Conservation (phyloP, 2,113 vertebrate genomes). For the Myocastor coypus region DNA sequence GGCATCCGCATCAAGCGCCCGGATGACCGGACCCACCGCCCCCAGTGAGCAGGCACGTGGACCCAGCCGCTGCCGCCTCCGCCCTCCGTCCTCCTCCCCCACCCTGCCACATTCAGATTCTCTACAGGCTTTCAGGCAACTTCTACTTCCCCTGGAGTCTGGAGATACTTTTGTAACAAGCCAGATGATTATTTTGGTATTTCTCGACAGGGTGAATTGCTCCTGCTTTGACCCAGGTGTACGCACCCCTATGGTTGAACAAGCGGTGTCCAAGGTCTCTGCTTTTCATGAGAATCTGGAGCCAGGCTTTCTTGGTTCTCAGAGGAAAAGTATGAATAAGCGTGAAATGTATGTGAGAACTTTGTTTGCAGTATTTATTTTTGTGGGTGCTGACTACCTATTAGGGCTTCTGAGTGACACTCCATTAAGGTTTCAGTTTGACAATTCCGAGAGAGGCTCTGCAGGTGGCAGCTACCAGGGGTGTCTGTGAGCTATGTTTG, state of each 20-base stretch:
- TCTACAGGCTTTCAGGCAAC: not conserved
- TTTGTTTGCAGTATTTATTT: conserved; percentile 76
- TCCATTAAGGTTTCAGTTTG: not conserved
- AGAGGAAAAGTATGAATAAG: not conserved
- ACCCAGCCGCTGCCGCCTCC: fast-evolving
- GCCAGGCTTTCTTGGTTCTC: conserved; percentile 22
- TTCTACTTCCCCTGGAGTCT: conserved; percentile 42
- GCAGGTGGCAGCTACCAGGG: not conserved
- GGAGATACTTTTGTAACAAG: conserved; percentile 76
- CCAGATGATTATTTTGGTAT: conserved; percentile 77
- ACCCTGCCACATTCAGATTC: not conserved
- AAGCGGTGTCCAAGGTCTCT: not conserved
- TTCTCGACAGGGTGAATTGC: conserved; percentile 70
- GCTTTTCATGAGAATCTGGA: not conserved
- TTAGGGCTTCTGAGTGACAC: not conserved
- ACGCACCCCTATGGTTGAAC: not conserved
- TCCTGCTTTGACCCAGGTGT: conserved; percentile 58
- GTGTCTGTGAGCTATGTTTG: not conserved
- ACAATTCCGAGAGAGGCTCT: not conserved
- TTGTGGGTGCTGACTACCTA: conserved; percentile 50
- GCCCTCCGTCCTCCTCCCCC: fast-evolving
- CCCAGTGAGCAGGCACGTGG: conserved; percentile 89
- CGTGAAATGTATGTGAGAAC: not conserved
- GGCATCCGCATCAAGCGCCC: conserved; percentile 96
- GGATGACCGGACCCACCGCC: conserved; percentile 96